Conservation (phyloP, 2,888 invertebrate genomes). For the Epinotia brunnichana region DNA sequence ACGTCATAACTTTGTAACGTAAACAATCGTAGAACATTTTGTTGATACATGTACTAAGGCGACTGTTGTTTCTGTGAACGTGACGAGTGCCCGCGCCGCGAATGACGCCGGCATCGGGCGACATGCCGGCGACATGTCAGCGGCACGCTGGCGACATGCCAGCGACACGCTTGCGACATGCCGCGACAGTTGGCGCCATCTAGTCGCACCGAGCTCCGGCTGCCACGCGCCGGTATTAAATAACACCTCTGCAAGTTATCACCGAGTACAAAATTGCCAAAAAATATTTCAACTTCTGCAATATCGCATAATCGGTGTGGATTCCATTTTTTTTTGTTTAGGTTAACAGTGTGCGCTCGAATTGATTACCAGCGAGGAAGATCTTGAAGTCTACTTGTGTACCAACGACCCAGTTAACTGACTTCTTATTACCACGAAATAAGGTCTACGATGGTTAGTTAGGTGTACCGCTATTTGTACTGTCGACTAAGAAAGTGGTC, state of each 20-base stretch:
- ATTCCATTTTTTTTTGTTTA: constrained; percentile 53
- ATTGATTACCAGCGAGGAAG: constrained; percentile 1
- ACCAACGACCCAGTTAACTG: not conserved
- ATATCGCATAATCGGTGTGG: constrained; percentile 58
- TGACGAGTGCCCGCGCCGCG: constrained; percentile 52
- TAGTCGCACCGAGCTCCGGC: constrained; percentile 44
- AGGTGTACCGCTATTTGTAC: not conserved
- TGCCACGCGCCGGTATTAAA: constrained; percentile 37
- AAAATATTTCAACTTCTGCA: constrained; percentile 55
- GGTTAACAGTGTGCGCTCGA: constrained; percentile 27
- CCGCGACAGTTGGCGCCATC: constrained; percentile 32
- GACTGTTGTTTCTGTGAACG: constrained; percentile 74
- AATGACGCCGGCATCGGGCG: constrained; percentile 16
- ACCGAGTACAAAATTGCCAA: constrained; percentile 84
- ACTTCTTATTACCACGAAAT: not conserved
- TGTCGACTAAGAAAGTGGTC: too few species aligned
- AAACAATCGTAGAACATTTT: constrained; percentile 78
- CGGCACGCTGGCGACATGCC: constrained; percentile 14
- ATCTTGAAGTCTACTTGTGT: not conserved
- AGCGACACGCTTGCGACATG: constrained; percentile 15
- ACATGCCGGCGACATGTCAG: constrained; percentile 1
- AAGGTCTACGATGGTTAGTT: not conserved
- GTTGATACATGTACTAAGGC: constrained; percentile 81
- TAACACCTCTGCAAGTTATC: constrained; percentile 68
- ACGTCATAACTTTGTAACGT: constrained; percentile 61